Evolutionary conservation across 2,888 invertebrate species (phyloP).

Genomic region (Euzophera pinguis): DNA sequence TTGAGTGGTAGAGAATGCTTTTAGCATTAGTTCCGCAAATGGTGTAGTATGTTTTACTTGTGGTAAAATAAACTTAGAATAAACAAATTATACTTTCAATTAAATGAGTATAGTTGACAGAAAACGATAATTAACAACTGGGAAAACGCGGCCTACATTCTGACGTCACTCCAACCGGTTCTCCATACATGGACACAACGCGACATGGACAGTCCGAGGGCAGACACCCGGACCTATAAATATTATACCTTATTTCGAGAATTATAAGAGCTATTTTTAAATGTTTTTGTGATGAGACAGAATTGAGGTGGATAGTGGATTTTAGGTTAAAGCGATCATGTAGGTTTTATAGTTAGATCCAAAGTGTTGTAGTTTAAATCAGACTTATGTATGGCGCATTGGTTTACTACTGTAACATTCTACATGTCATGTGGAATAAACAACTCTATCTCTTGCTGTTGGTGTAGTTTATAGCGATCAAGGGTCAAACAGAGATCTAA

Average conservation of each 20-base stretch:
- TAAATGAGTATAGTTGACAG: background rate
- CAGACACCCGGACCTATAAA: background rate
- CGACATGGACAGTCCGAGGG: background rate
- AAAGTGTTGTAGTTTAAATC: background rate
- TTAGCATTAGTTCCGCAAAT: too few species aligned
- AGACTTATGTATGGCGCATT: too few species aligned
- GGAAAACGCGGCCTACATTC: slow-evolving; percentile 6
- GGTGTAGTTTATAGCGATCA: too few species aligned
- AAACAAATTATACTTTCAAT: too few species aligned
- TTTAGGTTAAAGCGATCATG: slow-evolving; percentile 2
- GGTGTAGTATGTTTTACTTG: too few species aligned
- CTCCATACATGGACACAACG: slow-evolving; percentile 1
- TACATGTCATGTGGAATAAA: too few species aligned
- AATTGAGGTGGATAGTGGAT: background rate
- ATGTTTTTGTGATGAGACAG: background rate
- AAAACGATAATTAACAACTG: background rate
- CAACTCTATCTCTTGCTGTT: too few species aligned
- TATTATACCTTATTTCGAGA: background rate
- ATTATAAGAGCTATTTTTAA: background rate
- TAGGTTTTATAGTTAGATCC: background rate
- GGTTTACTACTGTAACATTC: too few species aligned
- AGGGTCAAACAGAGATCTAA: too few species aligned
- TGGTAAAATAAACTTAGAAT: too few species aligned
- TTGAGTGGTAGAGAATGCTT: too few species aligned
- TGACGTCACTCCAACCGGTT: slow-evolving; percentile 12